Percentiles rank a stretch among this genome's conserved stretches.
Evolutionary conservation across 2,113 vertebrate species (phyloP).

Genomic region (Caloenas nicobarica): DNA sequence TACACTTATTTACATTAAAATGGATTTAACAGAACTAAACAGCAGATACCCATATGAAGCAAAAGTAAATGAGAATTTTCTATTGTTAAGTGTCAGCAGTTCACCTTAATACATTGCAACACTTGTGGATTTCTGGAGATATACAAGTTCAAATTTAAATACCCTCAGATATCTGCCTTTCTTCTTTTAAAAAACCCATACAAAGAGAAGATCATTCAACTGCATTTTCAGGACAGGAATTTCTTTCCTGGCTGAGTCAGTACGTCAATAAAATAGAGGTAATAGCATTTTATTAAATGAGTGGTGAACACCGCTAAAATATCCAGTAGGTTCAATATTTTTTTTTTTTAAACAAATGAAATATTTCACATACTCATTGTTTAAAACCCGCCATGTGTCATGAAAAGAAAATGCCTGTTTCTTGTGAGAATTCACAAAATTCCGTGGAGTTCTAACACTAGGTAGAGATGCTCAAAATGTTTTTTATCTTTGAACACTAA

Average conservation of each 20-base stretch:
- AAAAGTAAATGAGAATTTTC: neutral
- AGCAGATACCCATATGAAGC: neutral
- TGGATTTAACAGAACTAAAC: neutral
- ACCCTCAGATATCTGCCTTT: fast-evolving
- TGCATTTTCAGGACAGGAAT: neutral
- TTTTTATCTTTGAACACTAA: neutral
- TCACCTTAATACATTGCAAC: neutral
- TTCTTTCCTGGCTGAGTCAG: neutral
- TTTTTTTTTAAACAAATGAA: neutral
- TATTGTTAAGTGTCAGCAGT: neutral
- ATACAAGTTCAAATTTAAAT: neutral
- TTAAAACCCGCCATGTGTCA: neutral
- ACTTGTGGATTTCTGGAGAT: neutral
- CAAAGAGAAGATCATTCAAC: neutral
- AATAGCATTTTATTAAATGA: neutral
- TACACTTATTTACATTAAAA: neutral
- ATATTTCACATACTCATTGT: neutral
- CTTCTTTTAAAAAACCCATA: neutral
- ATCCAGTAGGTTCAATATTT: neutral
- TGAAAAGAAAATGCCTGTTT: neutral
- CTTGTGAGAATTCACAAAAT: neutral
- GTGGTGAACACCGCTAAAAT: neutral
- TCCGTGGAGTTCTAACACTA: neutral
- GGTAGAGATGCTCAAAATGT: neutral
- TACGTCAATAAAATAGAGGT: neutral